Evolutionary conservation across 2,797 vertebrate species (phyloP).

Genomic region (Sebastes paucispinis): DNA sequence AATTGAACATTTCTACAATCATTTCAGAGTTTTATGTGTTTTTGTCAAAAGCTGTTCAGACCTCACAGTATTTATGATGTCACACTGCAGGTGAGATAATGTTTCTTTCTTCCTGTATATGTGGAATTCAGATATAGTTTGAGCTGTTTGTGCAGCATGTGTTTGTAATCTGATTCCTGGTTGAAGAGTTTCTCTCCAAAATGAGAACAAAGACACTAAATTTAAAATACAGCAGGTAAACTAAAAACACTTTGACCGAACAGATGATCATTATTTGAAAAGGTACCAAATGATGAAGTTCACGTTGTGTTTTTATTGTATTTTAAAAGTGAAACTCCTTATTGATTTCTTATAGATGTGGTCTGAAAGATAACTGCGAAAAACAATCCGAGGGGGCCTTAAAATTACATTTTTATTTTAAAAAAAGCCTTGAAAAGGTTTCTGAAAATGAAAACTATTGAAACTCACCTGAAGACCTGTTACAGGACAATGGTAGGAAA

Average conservation of each 20-base stretch:
- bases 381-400: slow-evolving; percentile 14
- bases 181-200: background rate
- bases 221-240: background rate
- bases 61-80: slow-evolving; percentile 9
- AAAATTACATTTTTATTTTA: background rate
- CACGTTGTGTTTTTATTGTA: background rate
- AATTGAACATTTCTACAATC: slow-evolving; percentile 23
- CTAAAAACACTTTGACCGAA: background rate
- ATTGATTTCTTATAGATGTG: background rate
- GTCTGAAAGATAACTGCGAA: background rate
- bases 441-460: background rate
- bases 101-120: background rate
- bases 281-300: background rate
- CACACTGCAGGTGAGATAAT: background rate
- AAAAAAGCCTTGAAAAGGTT: background rate
- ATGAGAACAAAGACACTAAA: background rate
- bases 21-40: background rate
- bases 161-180: background rate
- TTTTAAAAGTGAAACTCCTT: background rate
- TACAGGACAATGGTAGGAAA: too few species aligned
- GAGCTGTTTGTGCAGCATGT: background rate
- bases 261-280: slow-evolving; percentile 4
- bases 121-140: background rate
- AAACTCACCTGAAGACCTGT: background rate
- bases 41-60: background rate